Conservation (phyloP, 2,113 vertebrate species). For the Eupsittula cactorum region DNA sequence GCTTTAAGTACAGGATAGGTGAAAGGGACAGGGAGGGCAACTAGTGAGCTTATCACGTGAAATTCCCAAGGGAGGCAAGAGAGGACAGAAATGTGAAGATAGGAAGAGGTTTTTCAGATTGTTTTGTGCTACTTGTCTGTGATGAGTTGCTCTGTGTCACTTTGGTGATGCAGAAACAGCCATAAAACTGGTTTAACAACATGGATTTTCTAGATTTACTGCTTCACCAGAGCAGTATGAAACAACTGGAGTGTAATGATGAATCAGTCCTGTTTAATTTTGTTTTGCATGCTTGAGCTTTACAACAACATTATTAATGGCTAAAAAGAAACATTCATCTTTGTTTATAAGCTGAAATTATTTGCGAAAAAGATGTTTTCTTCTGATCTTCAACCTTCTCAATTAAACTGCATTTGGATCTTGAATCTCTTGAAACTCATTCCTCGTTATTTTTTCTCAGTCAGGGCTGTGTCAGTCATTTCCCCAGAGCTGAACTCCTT, state of each 20-base stretch:
- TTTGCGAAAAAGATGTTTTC: background rate
- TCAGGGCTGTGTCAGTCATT: background rate
- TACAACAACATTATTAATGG: conserved; percentile 22
- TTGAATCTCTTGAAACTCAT: background rate
- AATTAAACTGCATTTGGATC: conserved; percentile 1
- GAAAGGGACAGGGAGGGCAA: background rate
- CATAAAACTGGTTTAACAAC: conserved; percentile 24
- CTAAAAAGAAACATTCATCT: conserved; percentile 16
- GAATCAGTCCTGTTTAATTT: conserved; percentile 31
- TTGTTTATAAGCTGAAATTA: conserved; percentile 18
- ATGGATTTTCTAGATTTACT: background rate
- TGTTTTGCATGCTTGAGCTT: conserved; percentile 36
- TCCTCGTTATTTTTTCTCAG: conserved; percentile 15
- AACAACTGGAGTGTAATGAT: conserved; percentile 17
- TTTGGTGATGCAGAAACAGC: conserved; percentile 9
- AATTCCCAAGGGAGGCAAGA: background rate
- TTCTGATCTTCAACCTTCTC: background rate
- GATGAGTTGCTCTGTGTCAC: background rate
- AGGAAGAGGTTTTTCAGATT: background rate
- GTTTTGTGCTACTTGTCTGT: background rate
- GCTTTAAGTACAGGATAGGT: background rate
- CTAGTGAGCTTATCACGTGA: background rate
- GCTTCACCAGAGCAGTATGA: background rate
- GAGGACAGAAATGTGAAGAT: background rate
- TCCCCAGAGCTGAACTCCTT: background rate